Evolutionary conservation across 2,888 invertebrate species (phyloP).

Genomic region (Caprella mutica): DNA sequence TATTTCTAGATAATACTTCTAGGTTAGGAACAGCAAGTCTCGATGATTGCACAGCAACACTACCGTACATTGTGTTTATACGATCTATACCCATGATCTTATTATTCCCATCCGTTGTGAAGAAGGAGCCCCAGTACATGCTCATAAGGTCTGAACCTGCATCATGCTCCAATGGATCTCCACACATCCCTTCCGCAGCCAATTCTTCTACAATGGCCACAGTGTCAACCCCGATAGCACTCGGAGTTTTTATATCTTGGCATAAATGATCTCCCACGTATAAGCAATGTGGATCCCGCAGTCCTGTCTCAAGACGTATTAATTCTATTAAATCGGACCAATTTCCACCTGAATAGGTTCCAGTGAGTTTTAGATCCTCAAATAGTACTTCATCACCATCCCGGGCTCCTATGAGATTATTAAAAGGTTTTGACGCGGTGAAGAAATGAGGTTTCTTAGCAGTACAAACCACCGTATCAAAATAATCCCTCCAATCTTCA

Average conservation of each 20-base stretch:
- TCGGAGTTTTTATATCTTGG: constrained; percentile 50
- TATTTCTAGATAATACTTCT: constrained; percentile 20
- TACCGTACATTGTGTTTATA: constrained; percentile 28
- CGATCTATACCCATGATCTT: constrained; percentile 21
- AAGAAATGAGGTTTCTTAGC: constrained; percentile 68
- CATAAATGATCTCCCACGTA: constrained; percentile 67
- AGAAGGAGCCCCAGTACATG: constrained; percentile 31
- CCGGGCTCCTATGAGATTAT: constrained; percentile 11
- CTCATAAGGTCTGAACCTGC: constrained; percentile 30
- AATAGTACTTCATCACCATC: constrained; percentile 24
- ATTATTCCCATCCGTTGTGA: constrained; percentile 23
- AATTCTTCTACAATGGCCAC: constrained; percentile 31
- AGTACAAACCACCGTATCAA: constrained; percentile 54
- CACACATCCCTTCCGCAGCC: constrained; percentile 30
- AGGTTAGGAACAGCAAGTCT: constrained; percentile 23
- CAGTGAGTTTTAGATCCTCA: constrained; percentile 42
- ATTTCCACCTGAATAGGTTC: constrained; percentile 41
- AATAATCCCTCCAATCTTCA: constrained; percentile 52
- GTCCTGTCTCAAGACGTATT: constrained; percentile 52
- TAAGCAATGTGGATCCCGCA: constrained; percentile 48
- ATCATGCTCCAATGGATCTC: constrained; percentile 27
- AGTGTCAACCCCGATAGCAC: constrained; percentile 20
- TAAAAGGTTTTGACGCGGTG: constrained; percentile 25
- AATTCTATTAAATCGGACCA: constrained; percentile 39
- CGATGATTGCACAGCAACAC: constrained; percentile 14